Evolutionary conservation across 2,888 invertebrate genomes (phyloP).

Genomic region (Spisula solida): DNA sequence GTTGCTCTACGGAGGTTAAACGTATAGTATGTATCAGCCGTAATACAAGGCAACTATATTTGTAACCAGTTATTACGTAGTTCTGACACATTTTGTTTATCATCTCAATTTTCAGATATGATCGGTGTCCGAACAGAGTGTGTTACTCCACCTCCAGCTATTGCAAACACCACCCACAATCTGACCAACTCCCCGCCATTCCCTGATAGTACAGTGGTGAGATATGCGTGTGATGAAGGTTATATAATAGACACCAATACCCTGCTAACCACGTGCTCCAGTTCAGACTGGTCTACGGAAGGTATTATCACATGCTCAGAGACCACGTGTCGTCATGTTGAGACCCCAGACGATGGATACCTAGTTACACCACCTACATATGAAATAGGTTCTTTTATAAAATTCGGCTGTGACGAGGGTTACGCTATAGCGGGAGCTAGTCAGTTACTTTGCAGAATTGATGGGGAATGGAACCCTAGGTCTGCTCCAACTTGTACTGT

Average conservation of each 20-base stretch:
- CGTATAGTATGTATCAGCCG: no score
- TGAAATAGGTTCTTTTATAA: conserved; percentile 27
- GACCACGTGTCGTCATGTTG: conserved; percentile 30
- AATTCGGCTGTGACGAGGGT: conserved; percentile 54
- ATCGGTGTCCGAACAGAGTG: conserved; percentile 15
- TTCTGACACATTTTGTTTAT: no score
- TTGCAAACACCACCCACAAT: conserved; percentile 10
- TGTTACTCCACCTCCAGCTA: neutral
- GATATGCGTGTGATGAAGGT: conserved; percentile 34
- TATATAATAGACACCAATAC: conserved; percentile 22
- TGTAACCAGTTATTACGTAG: no score
- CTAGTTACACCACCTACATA: conserved; percentile 32
- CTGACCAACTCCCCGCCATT: conserved; percentile 28
- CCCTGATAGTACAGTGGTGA: neutral
- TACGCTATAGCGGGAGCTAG: conserved; percentile 26
- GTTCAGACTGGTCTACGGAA: neutral
- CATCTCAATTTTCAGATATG: conserved; percentile 5
- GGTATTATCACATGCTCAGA: conserved; percentile 23
- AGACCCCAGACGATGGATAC: conserved; percentile 42
- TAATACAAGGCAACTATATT: no score
- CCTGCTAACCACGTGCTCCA: conserved; percentile 1
- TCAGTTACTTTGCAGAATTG: conserved; percentile 32
- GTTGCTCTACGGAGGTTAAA: no score
- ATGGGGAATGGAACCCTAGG: conserved; percentile 40
- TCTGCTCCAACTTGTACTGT: conserved; percentile 42